Conservation (phyloP, 2,888 invertebrate species). For the Seira ritae region DNA sequence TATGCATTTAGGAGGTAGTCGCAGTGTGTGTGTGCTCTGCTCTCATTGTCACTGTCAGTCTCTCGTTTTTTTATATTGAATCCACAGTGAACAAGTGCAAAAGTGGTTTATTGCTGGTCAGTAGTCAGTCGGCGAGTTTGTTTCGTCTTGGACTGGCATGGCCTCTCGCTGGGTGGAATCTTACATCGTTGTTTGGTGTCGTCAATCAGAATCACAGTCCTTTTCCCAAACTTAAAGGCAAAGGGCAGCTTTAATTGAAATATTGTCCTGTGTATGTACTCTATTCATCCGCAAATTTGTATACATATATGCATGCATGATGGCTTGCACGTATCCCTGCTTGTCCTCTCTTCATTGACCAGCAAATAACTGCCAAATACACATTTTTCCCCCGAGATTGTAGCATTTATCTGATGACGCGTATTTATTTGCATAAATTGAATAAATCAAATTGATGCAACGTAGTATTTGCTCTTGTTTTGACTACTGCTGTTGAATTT, state of each 20-base stretch:
- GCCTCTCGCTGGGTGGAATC: background rate
- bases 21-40: background rate
- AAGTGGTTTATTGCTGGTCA: too few relatives aligned
- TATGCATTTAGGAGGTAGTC: background rate
- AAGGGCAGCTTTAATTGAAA: too few relatives aligned
- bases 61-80: background rate
- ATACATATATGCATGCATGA: too few relatives aligned
- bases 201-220: background rate
- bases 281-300: too few relatives aligned
- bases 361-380: too few relatives aligned
- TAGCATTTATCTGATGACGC: too few relatives aligned
- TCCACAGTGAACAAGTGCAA: background rate
- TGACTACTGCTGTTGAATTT: background rate
- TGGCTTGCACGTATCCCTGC: too few relatives aligned
- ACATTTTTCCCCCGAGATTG: too few relatives aligned
- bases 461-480: background rate
- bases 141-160: too few relatives aligned
- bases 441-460: background rate
- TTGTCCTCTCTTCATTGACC: too few relatives aligned
- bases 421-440: slow-evolving; percentile 7
- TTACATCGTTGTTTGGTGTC: background rate
- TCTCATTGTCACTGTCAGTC: background rate
- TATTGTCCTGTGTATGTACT: too few relatives aligned
- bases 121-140: too few relatives aligned
- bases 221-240: background rate